Evolutionary conservation across 1,140 invertebrate species (phyloP).

Genomic region (Drosophila ironensis): DNA sequence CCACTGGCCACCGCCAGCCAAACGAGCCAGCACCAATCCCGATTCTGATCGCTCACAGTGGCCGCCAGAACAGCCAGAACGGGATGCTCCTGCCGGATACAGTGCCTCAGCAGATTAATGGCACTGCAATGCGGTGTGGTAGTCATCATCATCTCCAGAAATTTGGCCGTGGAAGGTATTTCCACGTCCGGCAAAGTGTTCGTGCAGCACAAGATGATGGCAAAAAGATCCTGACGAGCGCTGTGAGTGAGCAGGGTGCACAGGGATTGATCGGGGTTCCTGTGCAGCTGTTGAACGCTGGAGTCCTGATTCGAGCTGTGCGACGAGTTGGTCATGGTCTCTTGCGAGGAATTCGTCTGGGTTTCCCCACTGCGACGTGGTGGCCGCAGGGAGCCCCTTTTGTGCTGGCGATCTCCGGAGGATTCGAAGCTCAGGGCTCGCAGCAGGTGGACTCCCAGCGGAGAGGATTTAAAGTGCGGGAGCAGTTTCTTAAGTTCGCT

Average conservation of each 20-base stretch:
- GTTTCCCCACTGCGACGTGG: slow-evolving; percentile 37
- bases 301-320: slow-evolving; percentile 53
- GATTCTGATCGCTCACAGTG: slow-evolving; percentile 36
- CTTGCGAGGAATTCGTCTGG: slow-evolving; percentile 61
- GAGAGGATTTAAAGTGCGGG: slow-evolving; percentile 76
- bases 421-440: slow-evolving; percentile 65
- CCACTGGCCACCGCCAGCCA: slow-evolving; percentile 83
- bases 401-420: slow-evolving; percentile 46
- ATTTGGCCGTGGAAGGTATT: slow-evolving; percentile 18
- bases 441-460: slow-evolving; percentile 81
- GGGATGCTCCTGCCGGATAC: slow-evolving; percentile 75
- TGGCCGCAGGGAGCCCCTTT: slow-evolving; percentile 40
- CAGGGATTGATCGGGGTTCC: slow-evolving; percentile 33
- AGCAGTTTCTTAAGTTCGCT: slow-evolving; percentile 82
- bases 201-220: slow-evolving; percentile 62
- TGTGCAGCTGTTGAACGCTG: slow-evolving; percentile 32
- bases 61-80: slow-evolving; percentile 85
- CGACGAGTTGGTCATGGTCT: slow-evolving; percentile 65
- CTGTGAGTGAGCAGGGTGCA: slow-evolving; percentile 45
- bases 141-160: slow-evolving; percentile 59
- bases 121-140: slow-evolving; percentile 68
- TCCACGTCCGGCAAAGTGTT: slow-evolving; percentile 43
- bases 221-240: slow-evolving; percentile 65
- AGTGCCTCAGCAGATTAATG: slow-evolving; percentile 79
- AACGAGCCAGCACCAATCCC: slow-evolving; percentile 83